Conservation (phyloP, 2,797 vertebrate species). For the Poecilia velifera region DNA sequence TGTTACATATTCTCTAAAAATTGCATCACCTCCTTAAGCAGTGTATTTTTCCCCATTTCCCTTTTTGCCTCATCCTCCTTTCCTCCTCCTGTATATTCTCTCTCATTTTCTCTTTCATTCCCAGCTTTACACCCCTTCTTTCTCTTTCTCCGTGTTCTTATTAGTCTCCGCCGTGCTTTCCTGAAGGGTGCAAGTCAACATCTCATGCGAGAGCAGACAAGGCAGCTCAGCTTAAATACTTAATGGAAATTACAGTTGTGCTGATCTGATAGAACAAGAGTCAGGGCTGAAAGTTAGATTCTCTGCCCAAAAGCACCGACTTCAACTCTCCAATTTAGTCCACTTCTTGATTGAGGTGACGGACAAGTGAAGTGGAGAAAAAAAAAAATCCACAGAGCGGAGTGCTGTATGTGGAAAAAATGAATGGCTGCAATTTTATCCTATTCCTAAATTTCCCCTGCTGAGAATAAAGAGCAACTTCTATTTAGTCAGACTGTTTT, state of each 20-base stretch:
- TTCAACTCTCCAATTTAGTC: constrained; percentile 43
- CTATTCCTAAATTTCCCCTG: constrained; percentile 15
- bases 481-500: constrained; percentile 13
- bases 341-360: constrained; percentile 28
- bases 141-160: constrained; percentile 35
- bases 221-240: constrained; percentile 61
- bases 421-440: constrained; percentile 14
- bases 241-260: constrained; percentile 50
- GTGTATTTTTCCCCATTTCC: constrained; percentile 23
- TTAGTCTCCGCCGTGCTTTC: constrained; percentile 38
- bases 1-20: constrained; percentile 34
- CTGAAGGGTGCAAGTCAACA: constrained; percentile 37
- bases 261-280: constrained; percentile 53
- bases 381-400: constrained; percentile 2
- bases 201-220: constrained; percentile 32
- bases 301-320: constrained; percentile 35
- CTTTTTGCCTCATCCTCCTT: constrained; percentile 31
- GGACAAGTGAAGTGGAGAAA: constrained; percentile 29
- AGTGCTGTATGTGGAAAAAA: constrained; percentile 4
- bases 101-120: constrained; percentile 41
- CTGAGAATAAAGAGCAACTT: constrained; percentile 30
- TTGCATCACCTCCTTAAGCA: constrained; percentile 39
- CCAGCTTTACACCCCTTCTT: constrained; percentile 9
- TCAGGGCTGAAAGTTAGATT: constrained; percentile 37
- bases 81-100: constrained; percentile 14